Evolutionary conservation across 2,888 invertebrate genomes (phyloP).

Genomic region (Nezara viridula): DNA sequence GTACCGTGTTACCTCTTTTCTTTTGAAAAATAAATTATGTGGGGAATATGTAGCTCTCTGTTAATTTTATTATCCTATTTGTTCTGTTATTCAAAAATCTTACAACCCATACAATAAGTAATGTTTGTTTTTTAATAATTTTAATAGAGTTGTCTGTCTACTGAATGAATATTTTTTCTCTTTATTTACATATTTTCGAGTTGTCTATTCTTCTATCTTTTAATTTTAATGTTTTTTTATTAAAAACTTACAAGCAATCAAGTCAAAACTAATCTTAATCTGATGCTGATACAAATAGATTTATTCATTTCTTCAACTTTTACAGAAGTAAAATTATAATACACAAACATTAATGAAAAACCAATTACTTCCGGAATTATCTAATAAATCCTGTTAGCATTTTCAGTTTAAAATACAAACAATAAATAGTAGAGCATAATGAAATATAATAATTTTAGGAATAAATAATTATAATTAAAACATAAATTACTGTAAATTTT

Average conservation of each 20-base stretch:
- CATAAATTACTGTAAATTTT: constrained; percentile 3
- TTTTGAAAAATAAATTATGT: too few relatives aligned
- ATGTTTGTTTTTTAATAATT: neutral
- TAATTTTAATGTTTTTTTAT: neutral
- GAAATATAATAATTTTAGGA: too few relatives aligned
- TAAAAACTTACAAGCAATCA: neutral
- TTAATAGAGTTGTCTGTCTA: neutral
- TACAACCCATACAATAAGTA: too few relatives aligned
- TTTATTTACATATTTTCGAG: too few relatives aligned
- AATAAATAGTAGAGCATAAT: neutral
- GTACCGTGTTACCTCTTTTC: too few relatives aligned
- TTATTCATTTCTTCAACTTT: neutral
- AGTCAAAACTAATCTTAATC: neutral
- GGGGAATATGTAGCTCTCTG: too few relatives aligned
- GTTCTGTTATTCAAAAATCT: too few relatives aligned
- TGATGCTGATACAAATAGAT: neutral
- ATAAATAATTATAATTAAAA: neutral
- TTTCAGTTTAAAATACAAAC: neutral
- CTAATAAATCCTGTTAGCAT: neutral
- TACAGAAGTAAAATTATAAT: neutral
- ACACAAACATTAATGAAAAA: neutral
- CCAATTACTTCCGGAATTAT: neutral
- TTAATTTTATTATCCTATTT: too few relatives aligned
- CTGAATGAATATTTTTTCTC: too few relatives aligned
- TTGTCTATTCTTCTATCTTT: too few relatives aligned